A percentile compares a stretch with the other conserved stretches of the same genome.
Conservation (phyloP, 2,888 invertebrate genomes). For the Neoaliturus tenellus region DNA sequence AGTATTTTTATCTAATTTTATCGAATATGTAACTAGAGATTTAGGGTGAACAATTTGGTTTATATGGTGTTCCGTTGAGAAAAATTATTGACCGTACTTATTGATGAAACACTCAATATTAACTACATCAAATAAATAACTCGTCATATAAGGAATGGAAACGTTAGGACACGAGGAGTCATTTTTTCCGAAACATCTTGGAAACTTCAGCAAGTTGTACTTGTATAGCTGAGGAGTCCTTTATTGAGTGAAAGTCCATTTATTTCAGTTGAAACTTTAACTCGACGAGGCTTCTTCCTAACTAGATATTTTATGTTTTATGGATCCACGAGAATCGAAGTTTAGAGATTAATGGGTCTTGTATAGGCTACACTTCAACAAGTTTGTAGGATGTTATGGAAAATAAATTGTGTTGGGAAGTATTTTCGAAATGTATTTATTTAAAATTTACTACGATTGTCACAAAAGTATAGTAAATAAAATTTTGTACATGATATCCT, state of each 20-base stretch:
- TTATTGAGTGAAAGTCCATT: constrained; percentile 51
- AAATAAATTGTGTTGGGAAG: background rate
- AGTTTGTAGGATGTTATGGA: background rate
- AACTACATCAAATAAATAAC: no score
- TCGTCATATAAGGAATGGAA: background rate
- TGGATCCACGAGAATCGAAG: constrained; percentile 12
- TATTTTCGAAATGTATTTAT: background rate
- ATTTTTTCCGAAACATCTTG: constrained; percentile 43
- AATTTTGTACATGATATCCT: no score
- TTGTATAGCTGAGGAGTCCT: constrained; percentile 37
- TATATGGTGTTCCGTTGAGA: no score
- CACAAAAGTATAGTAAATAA: no score
- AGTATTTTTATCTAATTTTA: no score
- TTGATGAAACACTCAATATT: no score
- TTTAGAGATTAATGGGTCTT: constrained; percentile 40
- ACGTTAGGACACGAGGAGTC: constrained; percentile 27
- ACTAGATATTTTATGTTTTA: constrained; percentile 52
- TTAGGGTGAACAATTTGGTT: no score
- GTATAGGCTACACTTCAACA: constrained; percentile 36
- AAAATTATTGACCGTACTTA: no score
- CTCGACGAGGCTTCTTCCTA: constrained; percentile 47
- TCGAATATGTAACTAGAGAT: no score
- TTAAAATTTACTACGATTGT: no score
- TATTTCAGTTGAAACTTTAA: constrained; percentile 44
- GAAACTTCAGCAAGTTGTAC: constrained; percentile 47